Conservation (phyloP, 2,113 vertebrate genomes). For the Caranx ignobilis region DNA sequence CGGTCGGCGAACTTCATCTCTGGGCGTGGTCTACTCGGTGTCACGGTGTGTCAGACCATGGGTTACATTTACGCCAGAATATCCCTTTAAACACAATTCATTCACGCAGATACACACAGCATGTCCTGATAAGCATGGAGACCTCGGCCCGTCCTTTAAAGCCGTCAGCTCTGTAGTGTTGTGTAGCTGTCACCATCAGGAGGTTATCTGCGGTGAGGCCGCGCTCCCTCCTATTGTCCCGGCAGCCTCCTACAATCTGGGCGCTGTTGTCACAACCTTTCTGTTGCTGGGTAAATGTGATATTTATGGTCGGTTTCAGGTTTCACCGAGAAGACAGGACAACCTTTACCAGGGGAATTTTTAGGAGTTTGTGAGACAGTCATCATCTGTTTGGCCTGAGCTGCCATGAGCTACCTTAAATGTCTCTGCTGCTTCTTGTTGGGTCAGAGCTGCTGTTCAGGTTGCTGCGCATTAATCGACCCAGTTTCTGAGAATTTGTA, state of each 20-base stretch:
- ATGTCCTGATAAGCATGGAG: not conserved
- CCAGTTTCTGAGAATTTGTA: not conserved
- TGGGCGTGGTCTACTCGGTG: too few species aligned
- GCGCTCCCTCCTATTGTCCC: slow-evolving; percentile 33
- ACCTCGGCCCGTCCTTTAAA: slow-evolving; percentile 5
- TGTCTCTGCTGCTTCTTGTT: not conserved
- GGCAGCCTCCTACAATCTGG: slow-evolving; percentile 36
- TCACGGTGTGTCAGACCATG: too few species aligned
- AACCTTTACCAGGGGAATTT: slow-evolving; percentile 38
- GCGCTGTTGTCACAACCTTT: slow-evolving; percentile 54
- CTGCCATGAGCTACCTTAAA: slow-evolving; percentile 22
- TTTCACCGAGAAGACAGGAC: slow-evolving; percentile 58
- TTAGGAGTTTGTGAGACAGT: slow-evolving; percentile 50
- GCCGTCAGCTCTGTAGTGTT: slow-evolving; percentile 6
- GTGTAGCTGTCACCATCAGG: slow-evolving; percentile 8
- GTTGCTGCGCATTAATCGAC: not conserved
- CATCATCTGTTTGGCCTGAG: slow-evolving; percentile 18
- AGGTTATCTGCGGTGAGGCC: slow-evolving; percentile 24
- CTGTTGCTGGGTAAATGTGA: slow-evolving; percentile 75
- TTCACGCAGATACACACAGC: not conserved
- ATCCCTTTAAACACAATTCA: not conserved
- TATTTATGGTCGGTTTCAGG: slow-evolving; percentile 72
- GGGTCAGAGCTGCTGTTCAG: not conserved
- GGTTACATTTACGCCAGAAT: too few species aligned
- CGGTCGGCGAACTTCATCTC: too few species aligned